These are phyloP conservation scores for Neoscelio sp. DNA, from an alignment of 2,888 invertebrate genomes.

Conservation along the genomic window DNA sequence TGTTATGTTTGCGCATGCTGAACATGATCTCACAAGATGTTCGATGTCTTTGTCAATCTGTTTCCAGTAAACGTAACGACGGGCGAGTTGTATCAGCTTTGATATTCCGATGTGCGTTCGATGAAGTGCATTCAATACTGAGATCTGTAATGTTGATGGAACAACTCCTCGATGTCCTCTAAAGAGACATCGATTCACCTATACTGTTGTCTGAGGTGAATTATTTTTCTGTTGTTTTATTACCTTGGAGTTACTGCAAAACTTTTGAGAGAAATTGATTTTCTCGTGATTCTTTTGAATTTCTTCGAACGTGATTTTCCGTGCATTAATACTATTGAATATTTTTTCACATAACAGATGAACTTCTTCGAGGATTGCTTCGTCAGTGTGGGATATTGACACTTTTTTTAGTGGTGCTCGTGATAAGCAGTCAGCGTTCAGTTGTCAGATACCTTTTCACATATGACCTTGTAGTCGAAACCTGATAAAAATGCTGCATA, in stretches of 20 bases:
- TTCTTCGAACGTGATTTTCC: constrained; percentile 1
- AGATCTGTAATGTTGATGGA: constrained; percentile 34
- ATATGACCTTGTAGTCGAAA: constrained; percentile 37
- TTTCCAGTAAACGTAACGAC: constrained; percentile 67
- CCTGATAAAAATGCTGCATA: constrained; percentile 46
- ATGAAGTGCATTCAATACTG: constrained; percentile 60
- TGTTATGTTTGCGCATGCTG: constrained; percentile 36
- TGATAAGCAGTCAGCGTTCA: constrained; percentile 49
- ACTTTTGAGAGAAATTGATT: background rate
- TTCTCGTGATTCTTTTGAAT: constrained; percentile 10
- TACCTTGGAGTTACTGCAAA: background rate
- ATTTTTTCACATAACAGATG: constrained; percentile 2
- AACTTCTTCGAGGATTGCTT: constrained; percentile 7
- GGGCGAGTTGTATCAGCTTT: constrained; percentile 62
- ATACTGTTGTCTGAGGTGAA: constrained; percentile 40
- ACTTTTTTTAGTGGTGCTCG: constrained; percentile 1
- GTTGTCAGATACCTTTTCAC: constrained; percentile 15
- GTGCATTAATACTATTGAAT: constrained; percentile 1
- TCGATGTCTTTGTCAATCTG: constrained; percentile 66
- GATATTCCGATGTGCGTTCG: constrained; percentile 60
- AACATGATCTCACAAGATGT: constrained; percentile 35
- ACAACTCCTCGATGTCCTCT: constrained; percentile 71
- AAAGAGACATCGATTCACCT: too few species aligned
- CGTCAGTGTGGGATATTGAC: background rate
- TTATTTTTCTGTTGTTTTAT: constrained; percentile 7